Base-by-base conservation (phyloP, 2,888 invertebrate genomes). In the Galeopsomyia nigrocyanea region DNA sequence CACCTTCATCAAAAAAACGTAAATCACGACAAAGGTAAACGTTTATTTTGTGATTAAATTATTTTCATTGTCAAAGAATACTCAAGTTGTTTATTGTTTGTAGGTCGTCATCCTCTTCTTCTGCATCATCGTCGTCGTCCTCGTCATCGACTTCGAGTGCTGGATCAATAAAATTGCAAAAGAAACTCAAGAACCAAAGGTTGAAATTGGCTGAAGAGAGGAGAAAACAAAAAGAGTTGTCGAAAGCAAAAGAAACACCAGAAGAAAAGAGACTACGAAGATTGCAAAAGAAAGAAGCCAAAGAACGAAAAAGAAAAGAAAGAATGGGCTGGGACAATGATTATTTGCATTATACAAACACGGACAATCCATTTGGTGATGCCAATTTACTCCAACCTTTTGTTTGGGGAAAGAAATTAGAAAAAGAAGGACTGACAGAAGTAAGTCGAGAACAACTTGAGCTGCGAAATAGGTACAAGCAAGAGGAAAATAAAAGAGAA, bases 351-450 rank as follows among this genome's bases (percentile, higher is more conserved):
- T 99, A 99, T 83, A 98, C 99, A 0, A 98, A 99, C 86, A 94
- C 95, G 65, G 98, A 99, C 87, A 99, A 99, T 88, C 99, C 99
- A 0, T 99, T 99, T 86, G 99, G 99, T 0, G 99, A 99, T 89
- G 95, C 95, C 0, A 96, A 97, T 80, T 90, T 99, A 51, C 90
- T 98, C 6, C 94, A 98, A 47, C 95, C 97, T 0, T 99, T 99
- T 87, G 95, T 98, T 0, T 99, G 99, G 99, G 90, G 90, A 22
- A 99, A 99, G 87, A 99, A 99, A 86, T 88, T 98, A 61, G 94
- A 97, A 71, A 95, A 96, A 81, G 97, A 98, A 82, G 99, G 99
- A 0, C 88, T 96, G 0, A 91, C 92, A 62, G 92, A 92, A 72
- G 91, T 94, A 0, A 91, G 92, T 19, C 88, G 90, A 17, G 94